Percentiles rank a stretch among this genome's conserved stretches.
These are phyloP conservation scores for Alaudala cheleensis DNA, from an alignment of 2,113 vertebrate species.

Conservation along the genomic window DNA sequence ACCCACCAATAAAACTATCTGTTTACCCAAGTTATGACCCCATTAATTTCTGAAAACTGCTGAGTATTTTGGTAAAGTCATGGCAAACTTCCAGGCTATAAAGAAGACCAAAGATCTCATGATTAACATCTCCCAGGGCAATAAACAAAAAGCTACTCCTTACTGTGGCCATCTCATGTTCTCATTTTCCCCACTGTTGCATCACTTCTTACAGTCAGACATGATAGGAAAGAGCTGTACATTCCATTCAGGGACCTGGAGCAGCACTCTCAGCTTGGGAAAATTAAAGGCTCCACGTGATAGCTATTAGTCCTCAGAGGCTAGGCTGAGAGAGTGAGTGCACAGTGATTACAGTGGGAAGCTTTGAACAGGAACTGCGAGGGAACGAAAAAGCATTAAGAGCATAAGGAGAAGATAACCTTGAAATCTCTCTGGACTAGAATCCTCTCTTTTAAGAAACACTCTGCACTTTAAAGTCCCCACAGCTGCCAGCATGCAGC, in stretches of 20 bases:
- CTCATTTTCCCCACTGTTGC: not conserved
- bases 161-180: not conserved
- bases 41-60: not conserved
- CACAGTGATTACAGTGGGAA: not conserved
- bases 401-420: not conserved
- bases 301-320: not conserved
- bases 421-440: not conserved
- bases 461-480: not conserved
- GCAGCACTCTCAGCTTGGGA: not conserved
- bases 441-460: not conserved
- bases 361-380: not conserved
- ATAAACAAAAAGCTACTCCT: not conserved
- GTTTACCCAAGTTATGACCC: not conserved
- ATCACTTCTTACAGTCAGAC: not conserved
- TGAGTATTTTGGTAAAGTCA: slow-evolving; percentile 12
- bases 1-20: not conserved
- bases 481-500: not conserved
- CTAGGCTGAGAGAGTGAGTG: not conserved
- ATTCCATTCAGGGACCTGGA: not conserved
- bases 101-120: not conserved
- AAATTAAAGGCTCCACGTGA: not conserved
- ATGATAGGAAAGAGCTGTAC: not conserved
- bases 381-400: not conserved
- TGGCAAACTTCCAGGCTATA: not conserved
- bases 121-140: not conserved